Evolutionary conservation across 1,140 invertebrate genomes (phyloP).

Genomic region (Bilobella aurantiaca): DNA sequence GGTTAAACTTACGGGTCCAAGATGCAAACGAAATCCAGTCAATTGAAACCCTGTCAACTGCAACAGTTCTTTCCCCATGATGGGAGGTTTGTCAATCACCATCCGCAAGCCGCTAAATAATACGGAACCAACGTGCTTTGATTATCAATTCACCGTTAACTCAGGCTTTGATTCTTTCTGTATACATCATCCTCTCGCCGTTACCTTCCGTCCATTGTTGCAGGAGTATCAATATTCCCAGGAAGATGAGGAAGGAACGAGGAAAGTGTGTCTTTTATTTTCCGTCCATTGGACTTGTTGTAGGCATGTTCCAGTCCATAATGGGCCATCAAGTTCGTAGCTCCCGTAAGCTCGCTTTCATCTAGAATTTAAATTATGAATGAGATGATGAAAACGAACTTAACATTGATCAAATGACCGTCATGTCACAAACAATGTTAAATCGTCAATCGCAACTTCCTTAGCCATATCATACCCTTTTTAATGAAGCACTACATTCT

Average conservation of each 20-base stretch:
- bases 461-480: too few relatives aligned
- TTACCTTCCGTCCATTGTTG: conserved; percentile 58
- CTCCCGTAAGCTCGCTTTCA: conserved; percentile 85
- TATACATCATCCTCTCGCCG: not conserved
- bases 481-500: too few relatives aligned
- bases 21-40: conserved; percentile 87
- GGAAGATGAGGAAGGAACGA: conserved; percentile 90
- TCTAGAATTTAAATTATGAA: too few relatives aligned
- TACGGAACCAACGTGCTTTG: too few relatives aligned
- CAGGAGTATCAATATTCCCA: conserved; percentile 84
- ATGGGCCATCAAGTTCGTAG: conserved; percentile 91
- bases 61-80: conserved; percentile 84
- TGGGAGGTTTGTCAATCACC: conserved; percentile 94
- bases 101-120: conserved; percentile 67
- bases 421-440: too few relatives aligned
- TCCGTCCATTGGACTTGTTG: conserved; percentile 96
- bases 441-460: too few relatives aligned
- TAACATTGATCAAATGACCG: too few relatives aligned
- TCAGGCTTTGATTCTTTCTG: too few relatives aligned
- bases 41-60: conserved; percentile 78
- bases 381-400: too few relatives aligned
- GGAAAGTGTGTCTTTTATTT: conserved; percentile 85
- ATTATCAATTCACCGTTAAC: too few relatives aligned
- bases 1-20: conserved; percentile 83
- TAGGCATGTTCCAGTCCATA: conserved; percentile 94